Base-by-base conservation (phyloP, 2,797 vertebrate genomes). In the Hyperoplus lanceolatus region DNA sequence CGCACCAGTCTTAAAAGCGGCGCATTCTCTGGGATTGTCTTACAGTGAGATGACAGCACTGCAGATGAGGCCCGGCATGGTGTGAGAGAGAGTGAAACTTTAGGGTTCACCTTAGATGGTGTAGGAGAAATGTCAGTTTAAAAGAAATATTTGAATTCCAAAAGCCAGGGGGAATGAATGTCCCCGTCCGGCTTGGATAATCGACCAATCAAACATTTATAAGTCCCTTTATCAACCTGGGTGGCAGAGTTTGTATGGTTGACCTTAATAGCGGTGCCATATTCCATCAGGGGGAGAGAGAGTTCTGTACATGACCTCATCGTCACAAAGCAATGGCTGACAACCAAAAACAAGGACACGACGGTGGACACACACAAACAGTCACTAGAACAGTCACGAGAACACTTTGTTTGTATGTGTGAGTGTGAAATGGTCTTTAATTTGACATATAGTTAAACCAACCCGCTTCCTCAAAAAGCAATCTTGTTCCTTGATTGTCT, bases 401-500 rank as follows among this genome's bases (percentile, higher is more conserved):
- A 75, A 85, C 70, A 75, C 42, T 82, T 54, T 73, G 64, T 79
- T 57, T 50, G 39, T 58, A 16, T n/a, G 6, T 41, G 48, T 41
- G 70, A 56, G 59, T 48, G 53, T 55, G 65, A 56, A 83, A 83
- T 66, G 76, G 79, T 75, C 85, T 86, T 84, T 92, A 87, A 91
- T 93, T 91, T 90, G 80, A 93, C 87, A 88, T 93, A 80, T 90
- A 91, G 81, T 92, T 93, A 89, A 92, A 93, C 82, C 92, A 84
- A 87, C 87, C 75, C 82, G 70, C 72, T 86, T 85, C 84, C 84
- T 87, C 88, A 92, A 92, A 93, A 93, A 92, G 87, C 92, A 93
- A 93, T 93, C 89, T 93, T 88, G 89, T 87, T 87, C 80, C 91
- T 92, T 93, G 93, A 94, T 93, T 92, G 90, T 92, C 90, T 92